Base-by-base conservation (phyloP, 2,113 vertebrate genomes). In the Chauna torquata region DNA sequence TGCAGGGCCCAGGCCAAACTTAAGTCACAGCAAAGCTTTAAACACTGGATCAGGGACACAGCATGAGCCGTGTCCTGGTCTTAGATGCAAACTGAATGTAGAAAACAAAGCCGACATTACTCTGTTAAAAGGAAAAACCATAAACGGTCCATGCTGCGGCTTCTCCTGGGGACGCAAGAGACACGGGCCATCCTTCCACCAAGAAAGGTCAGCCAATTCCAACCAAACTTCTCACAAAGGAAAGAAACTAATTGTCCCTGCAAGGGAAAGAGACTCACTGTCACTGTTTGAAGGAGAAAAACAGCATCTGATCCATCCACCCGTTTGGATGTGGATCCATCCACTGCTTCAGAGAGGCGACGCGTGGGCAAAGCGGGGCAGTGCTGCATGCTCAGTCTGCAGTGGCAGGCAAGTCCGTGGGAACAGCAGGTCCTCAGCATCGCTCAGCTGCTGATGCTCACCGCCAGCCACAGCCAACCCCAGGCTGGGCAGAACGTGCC, bases 1-100 rank as follows among this genome's bases (percentile, higher is more conserved):
- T 93, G 93, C 96, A 83, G 94, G 89, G 82, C 82, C 95, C 79
- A 97, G 95, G 97, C 95, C 95, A 97, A 97, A 96, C 88, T 95
- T 94, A 95, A 96, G 95, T 96, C 91, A 95, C 91, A 96, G 94
- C 86, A 94, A 94, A 94, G 90, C 96, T 96, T 96, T 96, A 97
- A 97, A 97, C 96, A 94, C 49, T 92, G 92, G 96, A 96, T 97
- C 96, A 95, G 94, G 89, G 93, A 94, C 94, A 95, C 92, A 97
- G 94, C 94, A 70, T 86, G 84, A 96, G 82, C 95, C 61, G 13
- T 85, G 92, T 96, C 96, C 94, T 79, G 79, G 94, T 72, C 92
- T 94, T 88, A 94, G 94, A 96, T 93, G 84, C 88, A 97, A 96
- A 94, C 94, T 79, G 94, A 96, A 94, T 76, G 95, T 76, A 89